Percentiles rank a stretch among this genome's conserved stretches.
Conservation (phyloP, 2,888 invertebrate genomes). For the Aleiodes leptofemur region DNA sequence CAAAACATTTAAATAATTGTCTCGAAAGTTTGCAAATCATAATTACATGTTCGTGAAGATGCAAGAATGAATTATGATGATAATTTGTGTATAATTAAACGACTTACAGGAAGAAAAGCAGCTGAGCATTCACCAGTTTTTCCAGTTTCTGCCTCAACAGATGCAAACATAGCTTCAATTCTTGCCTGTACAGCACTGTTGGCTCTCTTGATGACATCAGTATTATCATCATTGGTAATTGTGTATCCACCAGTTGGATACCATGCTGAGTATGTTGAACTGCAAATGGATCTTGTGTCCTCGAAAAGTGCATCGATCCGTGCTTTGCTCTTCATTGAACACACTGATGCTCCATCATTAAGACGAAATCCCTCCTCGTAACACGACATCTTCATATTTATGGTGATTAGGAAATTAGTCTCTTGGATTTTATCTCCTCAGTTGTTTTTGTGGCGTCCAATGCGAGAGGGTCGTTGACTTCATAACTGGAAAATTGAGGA, state of each 20-base stretch:
- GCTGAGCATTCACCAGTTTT: slow-evolving; percentile 70
- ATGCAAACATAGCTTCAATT: slow-evolving; percentile 88
- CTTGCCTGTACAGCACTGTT: slow-evolving; percentile 89
- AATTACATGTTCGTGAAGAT: slow-evolving; percentile 10
- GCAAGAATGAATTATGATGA: slow-evolving; percentile 2
- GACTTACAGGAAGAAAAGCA: slow-evolving; percentile 68
- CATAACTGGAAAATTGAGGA: not conserved
- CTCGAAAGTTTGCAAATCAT: slow-evolving; percentile 18
- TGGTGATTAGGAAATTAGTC: not conserved
- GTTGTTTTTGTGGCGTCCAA: no score
- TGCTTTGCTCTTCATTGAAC: slow-evolving; percentile 72
- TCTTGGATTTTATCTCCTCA: not conserved
- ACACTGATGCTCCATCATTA: slow-evolving; percentile 69
- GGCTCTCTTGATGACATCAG: slow-evolving; percentile 73
- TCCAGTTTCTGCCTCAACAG: slow-evolving; percentile 72
- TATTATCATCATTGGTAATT: slow-evolving; percentile 66
- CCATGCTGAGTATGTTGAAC: slow-evolving; percentile 70
- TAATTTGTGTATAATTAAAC: slow-evolving; percentile 24
- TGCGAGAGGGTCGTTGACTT: no score
- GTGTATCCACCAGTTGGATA: slow-evolving; percentile 58
- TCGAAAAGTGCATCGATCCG: slow-evolving; percentile 90
- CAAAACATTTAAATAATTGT: not conserved
- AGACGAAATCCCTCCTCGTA: slow-evolving; percentile 71
- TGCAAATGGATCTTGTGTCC: slow-evolving; percentile 80
- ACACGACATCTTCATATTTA: slow-evolving; percentile 61